Percentiles rank a stretch among this genome's conserved stretches.
These are phyloP conservation scores for Porphyrio hochstetteri DNA, from an alignment of 2,113 vertebrate species.

Conservation along the genomic window DNA sequence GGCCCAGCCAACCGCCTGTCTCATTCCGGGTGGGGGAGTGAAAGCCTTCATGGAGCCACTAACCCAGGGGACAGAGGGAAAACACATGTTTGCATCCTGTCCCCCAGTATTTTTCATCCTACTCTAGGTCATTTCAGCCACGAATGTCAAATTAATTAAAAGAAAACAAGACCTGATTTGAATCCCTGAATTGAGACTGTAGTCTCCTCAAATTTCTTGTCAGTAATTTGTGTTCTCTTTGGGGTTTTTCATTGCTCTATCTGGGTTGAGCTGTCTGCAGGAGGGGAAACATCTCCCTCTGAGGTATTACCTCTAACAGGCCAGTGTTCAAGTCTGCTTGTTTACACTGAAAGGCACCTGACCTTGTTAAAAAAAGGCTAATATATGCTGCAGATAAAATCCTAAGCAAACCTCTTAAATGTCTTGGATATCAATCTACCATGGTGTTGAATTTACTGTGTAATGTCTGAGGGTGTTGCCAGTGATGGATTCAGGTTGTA, in stretches of 20 bases:
- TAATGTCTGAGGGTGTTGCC: neutral
- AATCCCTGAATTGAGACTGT: neutral
- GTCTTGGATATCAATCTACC: neutral
- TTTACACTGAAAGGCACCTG: neutral
- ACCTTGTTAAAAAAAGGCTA: neutral
- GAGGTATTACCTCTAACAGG: neutral
- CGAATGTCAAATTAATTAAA: neutral
- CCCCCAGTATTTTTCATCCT: neutral
- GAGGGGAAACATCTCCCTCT: neutral
- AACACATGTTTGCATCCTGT: neutral
- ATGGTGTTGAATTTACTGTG: neutral
- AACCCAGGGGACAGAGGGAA: neutral
- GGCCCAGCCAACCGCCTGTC: fast-evolving
- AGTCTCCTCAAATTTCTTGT: neutral
- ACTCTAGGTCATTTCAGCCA: neutral
- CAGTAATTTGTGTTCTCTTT: neutral
- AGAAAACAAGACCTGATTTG: neutral
- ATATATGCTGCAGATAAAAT: neutral
- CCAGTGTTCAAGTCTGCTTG: neutral
- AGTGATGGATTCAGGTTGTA: neutral
- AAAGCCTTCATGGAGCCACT: neutral
- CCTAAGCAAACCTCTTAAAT: neutral
- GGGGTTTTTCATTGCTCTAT: neutral
- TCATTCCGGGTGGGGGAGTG: neutral
- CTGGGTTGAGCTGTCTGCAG: neutral